Percentiles rank a stretch among this genome's conserved stretches.
Evolutionary conservation across 2,888 invertebrate genomes (phyloP).

Genomic region (Drosophila yooni): DNA sequence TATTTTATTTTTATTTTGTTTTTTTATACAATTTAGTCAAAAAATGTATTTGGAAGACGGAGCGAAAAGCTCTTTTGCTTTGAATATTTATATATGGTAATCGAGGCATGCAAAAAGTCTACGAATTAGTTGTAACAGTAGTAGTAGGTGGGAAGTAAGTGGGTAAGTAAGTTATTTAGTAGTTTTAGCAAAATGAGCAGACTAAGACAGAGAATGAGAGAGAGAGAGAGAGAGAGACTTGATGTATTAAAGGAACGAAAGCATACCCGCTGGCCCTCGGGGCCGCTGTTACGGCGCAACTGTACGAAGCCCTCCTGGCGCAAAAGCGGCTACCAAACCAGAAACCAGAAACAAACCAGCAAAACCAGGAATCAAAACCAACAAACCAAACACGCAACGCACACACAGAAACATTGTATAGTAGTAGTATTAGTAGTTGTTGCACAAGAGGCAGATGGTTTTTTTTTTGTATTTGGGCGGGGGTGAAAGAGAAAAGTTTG

Average conservation of each 20-base stretch:
- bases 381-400: constrained; percentile 70
- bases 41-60: constrained; percentile 18
- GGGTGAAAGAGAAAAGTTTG: constrained; percentile 65
- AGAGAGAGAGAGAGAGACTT: constrained; percentile 43
- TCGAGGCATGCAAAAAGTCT: constrained; percentile 72
- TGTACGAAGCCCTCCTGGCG: constrained; percentile 84
- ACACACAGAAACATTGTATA: constrained; percentile 65
- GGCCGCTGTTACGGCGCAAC: constrained; percentile 83
- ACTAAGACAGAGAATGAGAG: constrained; percentile 17
- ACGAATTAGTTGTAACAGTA: constrained; percentile 39
- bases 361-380: constrained; percentile 64
- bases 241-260: constrained; percentile 66
- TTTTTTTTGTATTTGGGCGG: constrained; percentile 17
- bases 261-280: constrained; percentile 83
- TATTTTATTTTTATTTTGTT: constrained; percentile 24
- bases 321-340: constrained; percentile 80
- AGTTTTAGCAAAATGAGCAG: constrained; percentile 35
- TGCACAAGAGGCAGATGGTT: constrained; percentile 42
- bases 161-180: constrained; percentile 21
- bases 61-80: constrained; percentile 46
- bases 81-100: constrained; percentile 41
- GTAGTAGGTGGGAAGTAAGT: constrained; percentile 9
- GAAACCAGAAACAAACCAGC: constrained; percentile 49
- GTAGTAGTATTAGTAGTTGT: constrained; percentile 29
- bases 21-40: constrained; percentile 52